These are phyloP conservation scores for Muschampia plurimacula DNA, from an alignment of 2,888 invertebrate genomes.

Conservation along the genomic window DNA sequence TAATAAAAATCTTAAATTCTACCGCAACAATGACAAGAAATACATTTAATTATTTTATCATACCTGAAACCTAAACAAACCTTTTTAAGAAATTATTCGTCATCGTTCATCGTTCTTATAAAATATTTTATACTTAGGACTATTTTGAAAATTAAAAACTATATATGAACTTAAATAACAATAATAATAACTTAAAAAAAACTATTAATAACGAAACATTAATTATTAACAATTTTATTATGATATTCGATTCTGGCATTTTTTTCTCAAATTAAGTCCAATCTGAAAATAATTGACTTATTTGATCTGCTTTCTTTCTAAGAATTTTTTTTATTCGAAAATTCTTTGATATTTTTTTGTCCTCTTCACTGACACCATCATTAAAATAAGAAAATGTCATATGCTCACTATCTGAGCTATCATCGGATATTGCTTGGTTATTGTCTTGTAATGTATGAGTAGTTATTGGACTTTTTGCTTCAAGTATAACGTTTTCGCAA, in stretches of 20 bases:
- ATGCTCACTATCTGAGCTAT: background rate
- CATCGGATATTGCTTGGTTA: background rate
- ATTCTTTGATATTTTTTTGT: background rate
- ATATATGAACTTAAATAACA: no score
- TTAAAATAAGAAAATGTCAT: conserved; percentile 33
- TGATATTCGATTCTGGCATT: background rate
- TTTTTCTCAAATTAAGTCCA: conserved; percentile 49
- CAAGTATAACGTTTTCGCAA: conserved; percentile 50
- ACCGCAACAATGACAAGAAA: conserved; percentile 55
- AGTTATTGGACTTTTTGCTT: background rate
- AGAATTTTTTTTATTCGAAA: conserved; percentile 45
- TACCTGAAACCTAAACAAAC: no score
- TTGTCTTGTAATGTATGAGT: conserved; percentile 1
- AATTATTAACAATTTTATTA: no score
- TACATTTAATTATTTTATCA: background rate
- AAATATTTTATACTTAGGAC: no score
- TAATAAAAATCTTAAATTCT: conserved; percentile 44
- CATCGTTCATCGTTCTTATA: no score
- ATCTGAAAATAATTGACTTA: conserved; percentile 59
- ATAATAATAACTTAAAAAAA: background rate
- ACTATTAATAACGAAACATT: background rate
- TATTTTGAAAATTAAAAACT: no score
- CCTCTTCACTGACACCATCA: conserved; percentile 27
- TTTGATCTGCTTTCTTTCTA: conserved; percentile 61
- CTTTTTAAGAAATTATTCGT: no score